Evolutionary conservation across 2,797 vertebrate species (phyloP).

Genomic region (Crypturellus tataupa): DNA sequence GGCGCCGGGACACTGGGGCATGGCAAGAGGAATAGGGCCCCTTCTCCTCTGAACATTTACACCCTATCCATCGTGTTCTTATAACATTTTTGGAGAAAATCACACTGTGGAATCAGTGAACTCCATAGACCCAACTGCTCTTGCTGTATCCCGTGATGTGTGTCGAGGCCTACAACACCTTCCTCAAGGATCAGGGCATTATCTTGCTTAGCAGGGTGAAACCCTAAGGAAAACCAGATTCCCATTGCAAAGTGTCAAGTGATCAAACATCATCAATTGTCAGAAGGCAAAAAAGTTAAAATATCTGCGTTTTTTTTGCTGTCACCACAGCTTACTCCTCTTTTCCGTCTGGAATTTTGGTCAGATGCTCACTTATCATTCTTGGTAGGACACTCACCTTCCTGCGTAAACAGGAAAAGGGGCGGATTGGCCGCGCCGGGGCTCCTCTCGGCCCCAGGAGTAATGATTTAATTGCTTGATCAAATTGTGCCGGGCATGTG

Average conservation of each 20-base stretch:
- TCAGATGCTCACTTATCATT: background rate
- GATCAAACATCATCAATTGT: background rate
- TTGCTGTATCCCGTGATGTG: background rate
- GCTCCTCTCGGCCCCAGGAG: background rate
- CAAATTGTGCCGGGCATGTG: background rate
- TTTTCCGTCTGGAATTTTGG: background rate
- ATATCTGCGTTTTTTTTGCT: background rate
- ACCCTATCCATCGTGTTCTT: fast-evolving
- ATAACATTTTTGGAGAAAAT: background rate
- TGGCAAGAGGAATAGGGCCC: too few relatives aligned
- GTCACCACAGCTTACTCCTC: background rate
- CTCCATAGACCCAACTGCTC: fast-evolving
- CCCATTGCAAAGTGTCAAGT: fast-evolving
- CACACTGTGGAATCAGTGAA: background rate
- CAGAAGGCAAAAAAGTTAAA: background rate
- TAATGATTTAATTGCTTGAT: background rate
- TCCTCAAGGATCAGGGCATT: background rate
- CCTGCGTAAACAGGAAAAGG: slow-evolving; percentile 65
- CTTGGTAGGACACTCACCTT: background rate
- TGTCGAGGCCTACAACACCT: background rate
- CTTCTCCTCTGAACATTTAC: background rate
- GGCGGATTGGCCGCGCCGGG: background rate
- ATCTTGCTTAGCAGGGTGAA: background rate
- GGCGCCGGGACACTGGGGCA: background rate
- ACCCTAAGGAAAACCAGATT: fast-evolving